Evolutionary conservation across 1,140 invertebrate genomes (phyloP).

Genomic region (Diploscapter pachys): DNA sequence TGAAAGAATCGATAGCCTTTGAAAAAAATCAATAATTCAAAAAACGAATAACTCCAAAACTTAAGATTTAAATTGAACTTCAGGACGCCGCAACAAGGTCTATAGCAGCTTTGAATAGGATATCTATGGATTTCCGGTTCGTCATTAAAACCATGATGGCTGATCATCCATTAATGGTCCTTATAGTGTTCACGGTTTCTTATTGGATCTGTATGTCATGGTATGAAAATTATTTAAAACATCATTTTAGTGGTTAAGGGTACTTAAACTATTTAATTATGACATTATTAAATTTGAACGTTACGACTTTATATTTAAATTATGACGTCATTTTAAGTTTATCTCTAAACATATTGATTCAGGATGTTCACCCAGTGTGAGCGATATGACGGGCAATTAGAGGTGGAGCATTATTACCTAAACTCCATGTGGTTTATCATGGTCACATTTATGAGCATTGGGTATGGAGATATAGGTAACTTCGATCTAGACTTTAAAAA

Average conservation of each 20-base stretch:
- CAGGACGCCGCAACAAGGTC: slow-evolving; percentile 47
- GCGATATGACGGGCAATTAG: slow-evolving; percentile 42
- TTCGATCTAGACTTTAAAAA: too few species aligned
- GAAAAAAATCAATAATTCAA: too few species aligned
- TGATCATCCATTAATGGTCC: slow-evolving; percentile 55
- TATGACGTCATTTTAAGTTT: too few species aligned
- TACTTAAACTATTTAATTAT: too few species aligned
- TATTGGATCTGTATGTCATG: slow-evolving; percentile 59
- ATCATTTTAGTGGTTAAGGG: too few species aligned
- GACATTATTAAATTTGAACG: too few species aligned
- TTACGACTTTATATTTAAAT: too few species aligned
- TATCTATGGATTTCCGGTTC: slow-evolving; percentile 58
- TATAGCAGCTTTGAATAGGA: slow-evolving; percentile 56
- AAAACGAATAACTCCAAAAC: not conserved
- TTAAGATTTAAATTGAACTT: not conserved
- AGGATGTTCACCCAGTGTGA: slow-evolving; percentile 56
- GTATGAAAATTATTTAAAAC: not conserved
- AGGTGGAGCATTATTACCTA: slow-evolving; percentile 62
- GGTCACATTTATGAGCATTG: slow-evolving; percentile 59
- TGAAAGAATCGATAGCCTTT: not conserved
- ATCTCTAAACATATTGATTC: too few species aligned
- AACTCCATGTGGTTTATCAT: slow-evolving; percentile 66
- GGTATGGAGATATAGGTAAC: slow-evolving; percentile 50
- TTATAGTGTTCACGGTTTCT: slow-evolving; percentile 55
- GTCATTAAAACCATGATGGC: slow-evolving; percentile 59